Base-by-base conservation (phyloP, 2,888 invertebrate species). In the Periphyllus acericola region DNA sequence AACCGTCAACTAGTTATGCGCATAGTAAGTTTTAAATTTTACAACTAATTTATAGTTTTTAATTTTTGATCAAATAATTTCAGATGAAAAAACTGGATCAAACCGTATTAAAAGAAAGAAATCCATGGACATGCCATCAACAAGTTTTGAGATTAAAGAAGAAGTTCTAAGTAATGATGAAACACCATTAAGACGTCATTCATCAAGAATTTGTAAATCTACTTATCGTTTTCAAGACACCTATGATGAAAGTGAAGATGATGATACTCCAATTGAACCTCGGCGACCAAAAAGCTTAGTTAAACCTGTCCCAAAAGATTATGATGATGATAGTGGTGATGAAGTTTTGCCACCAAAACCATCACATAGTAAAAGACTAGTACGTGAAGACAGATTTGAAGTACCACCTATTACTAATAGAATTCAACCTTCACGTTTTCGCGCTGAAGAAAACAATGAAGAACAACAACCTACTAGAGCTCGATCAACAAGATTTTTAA, bases 221-320 rank as follows among this genome's bases (percentile, higher is more conserved):
- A 89, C 89, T 66, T 80, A 85, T 80, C 82, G 89, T 52, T 71
- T 78, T 11, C 83, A 89, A 88, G 90, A 90, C 6, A 90, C 90
- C 80, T 90, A 90, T 75, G 90, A 90, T 52, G 89, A 90, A 34
- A 89, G 90, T 68, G 90, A 90, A 17, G 89, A 87, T 76, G 85
- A 82, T 32, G 82, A 78, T 52, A 34, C 32, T 46, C 52, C 29
- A 14, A 60, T 40, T 66, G 21, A 52, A 52, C 8, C 55, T 75
- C 78, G 68, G 11, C 55, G 34, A 17, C 46, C 86, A 55, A 86
- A 79, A 36, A n/a, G 72, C 36, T 25, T 79, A 72, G 29, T 66
- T 55, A 86, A 72, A 86, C 55, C 55, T 36, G 19, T 55, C 36
- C n/a, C 36, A 29, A 71, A 86, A 72, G 88, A 88, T 52, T 17